These are phyloP conservation scores for Vollenhovia emeryi DNA, from an alignment of 1,140 invertebrate genomes.

Conservation along the genomic window DNA sequence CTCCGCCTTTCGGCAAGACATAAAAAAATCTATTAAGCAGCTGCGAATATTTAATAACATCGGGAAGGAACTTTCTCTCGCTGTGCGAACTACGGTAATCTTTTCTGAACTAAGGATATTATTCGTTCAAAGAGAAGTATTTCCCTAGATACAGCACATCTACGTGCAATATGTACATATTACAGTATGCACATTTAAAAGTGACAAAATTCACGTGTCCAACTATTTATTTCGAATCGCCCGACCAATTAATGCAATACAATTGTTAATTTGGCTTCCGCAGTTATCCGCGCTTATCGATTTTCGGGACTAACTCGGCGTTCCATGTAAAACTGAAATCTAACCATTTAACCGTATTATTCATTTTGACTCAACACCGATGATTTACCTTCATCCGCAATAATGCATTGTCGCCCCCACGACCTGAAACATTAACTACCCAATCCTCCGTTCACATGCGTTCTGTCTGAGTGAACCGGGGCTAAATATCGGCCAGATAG, in stretches of 20 bases:
- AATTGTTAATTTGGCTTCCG: not conserved
- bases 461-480: not conserved
- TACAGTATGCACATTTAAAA: not conserved
- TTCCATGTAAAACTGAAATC: not conserved
- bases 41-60: constrained; percentile 44
- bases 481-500: constrained; percentile 53
- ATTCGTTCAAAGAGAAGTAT: not conserved
- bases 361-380: not conserved
- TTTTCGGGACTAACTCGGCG: not conserved
- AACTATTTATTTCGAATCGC: not conserved
- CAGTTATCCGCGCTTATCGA: not conserved
- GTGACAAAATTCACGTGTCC: constrained; percentile 1
- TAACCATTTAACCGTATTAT: not conserved
- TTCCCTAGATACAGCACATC: not conserved
- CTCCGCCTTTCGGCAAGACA: not conserved
- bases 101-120: not conserved
- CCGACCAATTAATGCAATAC: not conserved
- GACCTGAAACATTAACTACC: constrained; percentile 25
- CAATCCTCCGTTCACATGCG: not conserved
- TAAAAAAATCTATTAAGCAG: constrained; percentile 13
- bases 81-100: not conserved
- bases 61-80: not conserved
- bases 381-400: not conserved
- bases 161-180: not conserved
- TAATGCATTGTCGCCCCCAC: constrained; percentile 10